Evolutionary conservation across 2,888 invertebrate species (phyloP).

Genomic region (Dromius quadrimaculatus): DNA sequence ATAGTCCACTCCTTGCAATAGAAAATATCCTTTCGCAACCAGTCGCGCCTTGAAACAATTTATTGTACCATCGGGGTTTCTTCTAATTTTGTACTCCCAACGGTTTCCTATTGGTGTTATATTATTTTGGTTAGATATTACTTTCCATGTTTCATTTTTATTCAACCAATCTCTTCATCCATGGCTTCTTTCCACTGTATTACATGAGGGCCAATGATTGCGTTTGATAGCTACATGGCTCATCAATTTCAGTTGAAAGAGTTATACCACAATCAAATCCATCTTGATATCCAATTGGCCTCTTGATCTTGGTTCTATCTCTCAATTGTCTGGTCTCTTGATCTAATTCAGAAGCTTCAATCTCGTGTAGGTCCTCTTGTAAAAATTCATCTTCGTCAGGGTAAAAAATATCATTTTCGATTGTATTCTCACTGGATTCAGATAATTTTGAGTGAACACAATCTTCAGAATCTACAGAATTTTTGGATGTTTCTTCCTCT

Average conservation of each 20-base stretch:
- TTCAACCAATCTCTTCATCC: conserved; percentile 56
- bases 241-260: conserved; percentile 1
- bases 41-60: conserved; percentile 56
- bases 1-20: conserved; percentile 54
- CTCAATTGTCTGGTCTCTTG: too few relatives aligned
- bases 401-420: too few relatives aligned
- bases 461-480: not conserved
- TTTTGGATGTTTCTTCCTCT: not conserved
- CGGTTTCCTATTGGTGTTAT: conserved; percentile 56
- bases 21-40: conserved; percentile 52
- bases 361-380: not conserved
- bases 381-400: not conserved
- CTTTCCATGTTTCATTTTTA: conserved; percentile 56
- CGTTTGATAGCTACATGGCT: conserved; percentile 46
- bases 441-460: conserved; percentile 25
- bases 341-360: not conserved
- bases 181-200: conserved; percentile 54
- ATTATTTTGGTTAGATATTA: conserved; percentile 51
- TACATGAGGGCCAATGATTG: conserved; percentile 14
- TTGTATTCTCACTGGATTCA: too few relatives aligned
- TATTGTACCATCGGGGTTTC: conserved; percentile 51
- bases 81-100: conserved; percentile 58
- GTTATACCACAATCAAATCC: not conserved
- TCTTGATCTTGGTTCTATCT: not conserved
- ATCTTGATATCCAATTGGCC: not conserved